Base-by-base conservation (phyloP, 2,797 vertebrate species). In the Eurystomus glaucurus region DNA sequence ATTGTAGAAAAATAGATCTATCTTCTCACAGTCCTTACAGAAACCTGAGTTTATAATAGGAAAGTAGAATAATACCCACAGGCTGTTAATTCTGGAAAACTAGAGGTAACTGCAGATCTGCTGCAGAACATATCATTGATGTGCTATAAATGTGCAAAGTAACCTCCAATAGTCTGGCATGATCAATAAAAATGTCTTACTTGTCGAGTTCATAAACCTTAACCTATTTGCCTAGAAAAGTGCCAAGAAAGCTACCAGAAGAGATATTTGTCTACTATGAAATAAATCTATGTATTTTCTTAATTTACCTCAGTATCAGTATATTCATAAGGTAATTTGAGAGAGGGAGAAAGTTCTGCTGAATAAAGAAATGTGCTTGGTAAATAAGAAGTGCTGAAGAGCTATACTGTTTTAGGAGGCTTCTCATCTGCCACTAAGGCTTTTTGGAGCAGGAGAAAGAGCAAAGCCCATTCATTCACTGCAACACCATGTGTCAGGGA, bases 101-200 rank as follows among this genome's bases (percentile, higher is more conserved):
- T 39, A 62, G 10, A 45, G 4, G 12, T 75, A 82, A 66, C 23
- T 69, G 25, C 21, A 94, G 55, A 83, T 80, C 23, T 3, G 4
- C 66, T 66, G 50, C 14, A 71, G 43, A 78, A 64, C 4, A 14
- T 33, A 51, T 21, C 50, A 37, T 50, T 33, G 43, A 51, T 46
- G 10, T 60, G 18, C 13, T 22, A 33, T n/a, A 75, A 64, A 61
- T 9, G 5, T 0, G 3, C 2, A 5, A 93, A 83, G 22, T 28
- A 94, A 61, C 8, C 11, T 88, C 37, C 12, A 46, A 3, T 4
- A 92, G 45, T 83, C 25, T 77, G 50, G 4, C 4, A 37, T 51
- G 61, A 94, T 89, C 79, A 86, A 70, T 66, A 62, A 66, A 96
- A 93, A 35, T 2, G 10, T 65, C 26, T 88, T 76, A 68, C 10